Evolutionary conservation across 2,888 invertebrate genomes (phyloP), one percentile per base, ranked within the genome.

Genomic region (Tyria jacobaeae): DNA sequence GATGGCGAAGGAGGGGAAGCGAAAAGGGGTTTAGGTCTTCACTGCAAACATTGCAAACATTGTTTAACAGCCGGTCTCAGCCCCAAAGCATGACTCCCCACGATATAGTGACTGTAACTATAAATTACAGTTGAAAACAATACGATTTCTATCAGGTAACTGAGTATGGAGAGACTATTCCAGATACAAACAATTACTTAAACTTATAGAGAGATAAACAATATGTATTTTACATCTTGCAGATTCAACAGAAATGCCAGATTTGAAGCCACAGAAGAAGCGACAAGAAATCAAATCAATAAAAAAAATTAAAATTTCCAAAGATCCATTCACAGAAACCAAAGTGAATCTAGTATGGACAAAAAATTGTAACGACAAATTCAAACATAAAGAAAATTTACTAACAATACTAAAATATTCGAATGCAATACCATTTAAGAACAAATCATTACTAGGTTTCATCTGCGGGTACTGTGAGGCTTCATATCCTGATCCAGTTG

Each of bases 391-490:
- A 41, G 87, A 89, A 3, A 93, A 93, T 37, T 60, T 92, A 0
- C 73, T 82, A 2, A 88, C 83, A 0, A 84, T 93, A 55, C 62
- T 93, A 0, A 79, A 89, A 21, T 89, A 76, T 54, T 90, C 91
- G 0, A 93, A 91, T 47, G 90, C 83, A 0, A 80, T 82, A 0
- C 91, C 91, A 0, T 93, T 93, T 62, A 88, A 85, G 17, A 87
- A 90, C 35, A 91, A 89, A 65, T 84, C 86, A 0, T 60, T 90
- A 0, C 59, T 90, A 0, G 92, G 93, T 0, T 92, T 82, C 55
- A 75, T 85, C 0, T 93, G 93, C 60, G 87, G 86, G 0, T 92
- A 90, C 55, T 93, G 93, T 14, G 81, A 89, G 0, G 51, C 71
- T 0, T 79, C 86, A 0, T 91, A 79, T 68, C 88, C 88, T 0